Base-by-base conservation (phyloP, 2,797 vertebrate genomes). In the Microctenopoma steveboyesi region DNA sequence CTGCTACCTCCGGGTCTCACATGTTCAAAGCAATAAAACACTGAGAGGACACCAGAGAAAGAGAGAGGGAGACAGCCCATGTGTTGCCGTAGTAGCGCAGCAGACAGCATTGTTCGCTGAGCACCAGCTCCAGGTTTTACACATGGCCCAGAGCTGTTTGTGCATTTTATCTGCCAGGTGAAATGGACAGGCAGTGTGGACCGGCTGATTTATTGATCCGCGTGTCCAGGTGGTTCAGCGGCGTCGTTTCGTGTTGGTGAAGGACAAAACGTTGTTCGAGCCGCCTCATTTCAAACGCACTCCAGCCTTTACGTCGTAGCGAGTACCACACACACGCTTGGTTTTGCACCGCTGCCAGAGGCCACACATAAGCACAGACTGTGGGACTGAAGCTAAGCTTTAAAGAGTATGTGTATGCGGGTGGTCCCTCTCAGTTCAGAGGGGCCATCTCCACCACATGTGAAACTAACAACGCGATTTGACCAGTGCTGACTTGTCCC, bases 11-110 rank as follows among this genome's bases (percentile, higher is more conserved):
- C 22, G 76, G 70, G 67, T 69, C 58, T 58, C 56, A 43, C 78
- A 69, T 47, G 58, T 68, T 83, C 59, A 76, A 72, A 84, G 78
- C 77, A 82, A 81, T 81, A 78, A 14, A 64, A 71, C 66, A 57
- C 48, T 51, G 43, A 49, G 2, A n/a, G 58, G 39, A 54, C 61
- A 35, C 43, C 45, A 42, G 28, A 2, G 13, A 40, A 28, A 49
- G 15, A 54, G 13, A 40, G 33, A 3, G 13, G 33, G 33, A 49
- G 15, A 54, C 53, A 1, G 58, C 13, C 14, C 35, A 5, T 28
- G 4, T 6, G 0, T 43, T 45, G 35, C 46, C 50, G 18, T 27
- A n/a, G 59, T 52, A 47, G 45, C 64, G 28, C 54, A 37, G 62
- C 70, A 64, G 59, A 49, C 50, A 22, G 62, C 48, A 56, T 66